Conservation (phyloP, 2,113 vertebrate species). For the Ciconia boyciana region DNA sequence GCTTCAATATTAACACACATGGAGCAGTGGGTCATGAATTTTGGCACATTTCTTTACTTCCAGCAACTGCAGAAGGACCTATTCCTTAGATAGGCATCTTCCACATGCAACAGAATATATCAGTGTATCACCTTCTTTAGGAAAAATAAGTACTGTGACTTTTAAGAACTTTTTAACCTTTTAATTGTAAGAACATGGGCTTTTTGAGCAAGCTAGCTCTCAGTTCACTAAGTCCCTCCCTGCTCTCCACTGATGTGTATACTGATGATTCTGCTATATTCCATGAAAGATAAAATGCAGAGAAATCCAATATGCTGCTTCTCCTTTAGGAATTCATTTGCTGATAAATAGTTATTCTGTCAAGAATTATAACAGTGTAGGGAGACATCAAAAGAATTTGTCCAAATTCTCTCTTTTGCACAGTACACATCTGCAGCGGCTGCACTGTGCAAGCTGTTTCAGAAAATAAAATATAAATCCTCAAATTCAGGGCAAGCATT, state of each 20-base stretch:
- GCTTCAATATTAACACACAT: not conserved
- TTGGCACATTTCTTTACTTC: not conserved
- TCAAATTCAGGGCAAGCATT: not conserved
- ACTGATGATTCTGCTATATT: slow-evolving; percentile 18
- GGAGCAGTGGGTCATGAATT: not conserved
- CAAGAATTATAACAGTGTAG: slow-evolving; percentile 19
- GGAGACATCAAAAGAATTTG: slow-evolving; percentile 33
- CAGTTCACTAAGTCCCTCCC: not conserved
- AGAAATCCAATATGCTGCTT: slow-evolving; percentile 35
- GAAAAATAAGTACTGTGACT: not conserved
- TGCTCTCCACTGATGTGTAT: not conserved
- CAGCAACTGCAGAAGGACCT: not conserved
- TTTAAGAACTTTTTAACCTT: not conserved
- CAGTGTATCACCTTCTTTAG: not conserved
- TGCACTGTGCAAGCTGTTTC: not conserved
- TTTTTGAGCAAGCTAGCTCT: not conserved
- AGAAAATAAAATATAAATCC: slow-evolving; percentile 11
- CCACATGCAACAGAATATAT: not conserved
- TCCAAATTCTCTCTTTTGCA: not conserved
- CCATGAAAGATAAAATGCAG: slow-evolving; percentile 20
- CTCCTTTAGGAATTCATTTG: slow-evolving; percentile 28
- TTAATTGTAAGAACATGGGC: not conserved
- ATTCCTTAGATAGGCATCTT: not conserved
- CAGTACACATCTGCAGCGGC: not conserved
- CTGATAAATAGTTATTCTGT: slow-evolving; percentile 38